A percentile compares a stretch with the other conserved stretches of the same genome.
phyloP scores from a whole-genome alignment of 2,797 vertebrate genomes.

The Sternarchorhynchus goeldii region DNA sequence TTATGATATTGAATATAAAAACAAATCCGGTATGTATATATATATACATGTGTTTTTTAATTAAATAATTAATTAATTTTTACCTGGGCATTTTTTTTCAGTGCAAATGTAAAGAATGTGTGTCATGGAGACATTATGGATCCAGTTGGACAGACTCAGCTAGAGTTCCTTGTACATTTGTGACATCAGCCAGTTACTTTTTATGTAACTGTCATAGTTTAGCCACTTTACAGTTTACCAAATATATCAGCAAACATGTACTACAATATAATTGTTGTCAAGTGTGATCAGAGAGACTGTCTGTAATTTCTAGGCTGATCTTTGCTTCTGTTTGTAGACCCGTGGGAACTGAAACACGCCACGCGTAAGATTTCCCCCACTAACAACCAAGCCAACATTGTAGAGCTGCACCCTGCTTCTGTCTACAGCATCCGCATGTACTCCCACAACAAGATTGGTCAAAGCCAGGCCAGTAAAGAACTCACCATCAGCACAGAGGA shows the following conservation, averaged over 20 bases:
- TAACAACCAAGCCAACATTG: conserved; percentile 98
- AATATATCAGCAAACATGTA: too few relatives aligned
- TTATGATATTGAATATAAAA: conserved; percentile 99
- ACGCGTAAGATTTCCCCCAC: conserved; percentile 97
- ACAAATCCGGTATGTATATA: conserved; percentile 86
- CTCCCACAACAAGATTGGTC: conserved; percentile 96
- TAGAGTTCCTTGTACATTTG: too few relatives aligned
- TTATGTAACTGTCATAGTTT: too few relatives aligned
- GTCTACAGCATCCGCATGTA: conserved; percentile 99
- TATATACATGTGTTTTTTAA: conserved; percentile 9
- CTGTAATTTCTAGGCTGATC: conserved; percentile 6
- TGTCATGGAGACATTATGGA: too few relatives aligned
- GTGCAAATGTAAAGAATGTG: too few relatives aligned
- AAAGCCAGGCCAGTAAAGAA: conserved; percentile 96
- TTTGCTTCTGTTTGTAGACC: conserved; percentile 73
- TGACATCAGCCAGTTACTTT: too few relatives aligned
- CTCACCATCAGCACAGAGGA: conserved; percentile 97
- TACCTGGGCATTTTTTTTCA: too few relatives aligned
- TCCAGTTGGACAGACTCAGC: too few relatives aligned
- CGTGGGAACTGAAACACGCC: conserved; percentile 96
- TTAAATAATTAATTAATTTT: not conserved
- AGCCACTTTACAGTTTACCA: too few relatives aligned
- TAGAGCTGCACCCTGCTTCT: conserved; percentile 93
- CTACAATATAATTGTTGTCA: too few relatives aligned
- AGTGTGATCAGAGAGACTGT: not conserved